Percentiles rank a stretch among this genome's conserved stretches.
Conservation (phyloP, 2,888 invertebrate species). For the Leucophenga montana region DNA sequence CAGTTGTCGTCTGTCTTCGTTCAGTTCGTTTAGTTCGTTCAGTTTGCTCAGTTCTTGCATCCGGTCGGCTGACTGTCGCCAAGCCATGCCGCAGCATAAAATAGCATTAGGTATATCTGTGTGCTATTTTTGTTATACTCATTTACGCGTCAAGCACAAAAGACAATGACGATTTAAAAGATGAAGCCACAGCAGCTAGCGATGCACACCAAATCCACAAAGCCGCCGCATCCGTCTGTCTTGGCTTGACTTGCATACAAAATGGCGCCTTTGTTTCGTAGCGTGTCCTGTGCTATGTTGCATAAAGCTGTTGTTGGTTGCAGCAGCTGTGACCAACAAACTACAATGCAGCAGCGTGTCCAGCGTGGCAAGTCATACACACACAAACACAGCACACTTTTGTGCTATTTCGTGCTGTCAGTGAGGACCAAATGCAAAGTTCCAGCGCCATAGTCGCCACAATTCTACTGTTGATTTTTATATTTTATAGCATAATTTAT, state of each 20-base stretch:
- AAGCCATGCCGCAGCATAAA: slow-evolving; percentile 13
- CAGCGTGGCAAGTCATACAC: too few species aligned
- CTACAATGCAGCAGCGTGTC: too few species aligned
- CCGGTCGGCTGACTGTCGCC: slow-evolving; percentile 39
- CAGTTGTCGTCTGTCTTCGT: slow-evolving; percentile 35
- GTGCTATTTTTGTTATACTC: slow-evolving; percentile 38
- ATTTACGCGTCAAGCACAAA: slow-evolving; percentile 39
- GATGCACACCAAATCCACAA: slow-evolving; percentile 56
- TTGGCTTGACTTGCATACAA: slow-evolving; percentile 16
- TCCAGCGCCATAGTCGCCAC: neutral
- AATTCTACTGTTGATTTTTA: slow-evolving; percentile 52
- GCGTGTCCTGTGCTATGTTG: slow-evolving; percentile 54
- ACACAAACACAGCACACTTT: neutral
- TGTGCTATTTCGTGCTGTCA: neutral
- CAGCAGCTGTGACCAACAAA: slow-evolving; percentile 46
- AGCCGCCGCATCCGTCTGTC: slow-evolving; percentile 60
- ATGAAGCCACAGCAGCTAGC: neutral
- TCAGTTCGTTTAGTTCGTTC: too few species aligned
- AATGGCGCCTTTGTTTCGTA: slow-evolving; percentile 19
- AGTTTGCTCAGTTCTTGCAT: slow-evolving; percentile 52
- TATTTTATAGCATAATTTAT: slow-evolving; percentile 66
- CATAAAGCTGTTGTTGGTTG: too few species aligned
- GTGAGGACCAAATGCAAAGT: neutral
- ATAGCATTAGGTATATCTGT: slow-evolving; percentile 29
- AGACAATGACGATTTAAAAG: slow-evolving; percentile 37